Percentiles rank a stretch among this genome's conserved stretches.
Conservation (phyloP, 2,797 vertebrate species). For the Phrynocephalus guinanensis region DNA sequence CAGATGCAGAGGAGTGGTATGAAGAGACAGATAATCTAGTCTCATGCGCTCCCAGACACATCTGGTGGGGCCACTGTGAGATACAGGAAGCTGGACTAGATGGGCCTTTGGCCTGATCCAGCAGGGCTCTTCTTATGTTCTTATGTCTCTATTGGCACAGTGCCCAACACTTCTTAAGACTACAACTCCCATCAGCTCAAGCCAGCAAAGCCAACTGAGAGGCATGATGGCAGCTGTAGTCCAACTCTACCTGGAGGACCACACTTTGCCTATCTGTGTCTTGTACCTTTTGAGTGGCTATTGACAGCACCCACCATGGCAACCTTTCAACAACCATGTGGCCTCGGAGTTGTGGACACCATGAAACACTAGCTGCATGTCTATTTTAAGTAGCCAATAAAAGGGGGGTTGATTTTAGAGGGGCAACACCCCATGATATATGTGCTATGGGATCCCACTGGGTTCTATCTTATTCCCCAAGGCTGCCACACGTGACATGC, state of each 20-base stretch:
- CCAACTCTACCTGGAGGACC: not conserved
- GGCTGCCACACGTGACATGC: too few relatives aligned
- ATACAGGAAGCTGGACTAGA: too few relatives aligned
- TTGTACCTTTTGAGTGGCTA: not conserved
- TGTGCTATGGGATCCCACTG: not conserved
- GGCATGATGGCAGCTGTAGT: not conserved
- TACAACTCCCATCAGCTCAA: not conserved
- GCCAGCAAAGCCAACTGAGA: not conserved
- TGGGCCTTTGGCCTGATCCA: too few relatives aligned
- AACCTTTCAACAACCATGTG: not conserved
- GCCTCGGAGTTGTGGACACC: not conserved
- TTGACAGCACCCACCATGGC: not conserved
- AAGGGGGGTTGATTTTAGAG: not conserved
- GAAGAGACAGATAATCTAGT: too few relatives aligned
- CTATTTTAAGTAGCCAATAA: not conserved
- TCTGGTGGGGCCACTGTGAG: too few relatives aligned
- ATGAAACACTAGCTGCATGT: not conserved
- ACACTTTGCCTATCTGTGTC: not conserved
- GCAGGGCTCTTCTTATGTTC: too few relatives aligned
- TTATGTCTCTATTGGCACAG: too few relatives aligned
- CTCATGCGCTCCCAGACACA: too few relatives aligned
- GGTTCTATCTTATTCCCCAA: not conserved
- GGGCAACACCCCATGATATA: not conserved
- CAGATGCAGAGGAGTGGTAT: too few relatives aligned
- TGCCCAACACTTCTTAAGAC: too few relatives aligned